Evolutionary conservation across 2,888 invertebrate genomes (phyloP), one percentile per base, ranked within the genome.

Genomic region (Hydropsyche betteni): DNA sequence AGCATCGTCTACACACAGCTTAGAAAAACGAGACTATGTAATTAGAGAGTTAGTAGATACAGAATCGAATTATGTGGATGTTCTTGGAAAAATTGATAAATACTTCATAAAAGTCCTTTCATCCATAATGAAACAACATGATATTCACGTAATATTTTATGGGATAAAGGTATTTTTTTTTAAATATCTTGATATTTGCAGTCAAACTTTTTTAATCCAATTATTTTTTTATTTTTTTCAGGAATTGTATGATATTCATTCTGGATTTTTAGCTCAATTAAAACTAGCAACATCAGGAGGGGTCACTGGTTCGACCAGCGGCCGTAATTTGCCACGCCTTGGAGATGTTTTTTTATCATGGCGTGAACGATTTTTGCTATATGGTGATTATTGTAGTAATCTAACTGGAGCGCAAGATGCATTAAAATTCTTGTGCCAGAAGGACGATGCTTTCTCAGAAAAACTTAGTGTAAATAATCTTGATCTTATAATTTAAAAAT

Each of bases 301-400:
- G 83, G 87, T 89, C 77, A 86, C 89, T 0, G 86, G 86, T 77
- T 84, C 81, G 78, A 86, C 85, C 0, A 14, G 52, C 5, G 16
- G 38, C 8, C 34, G 12, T 10, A 61, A 34, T 16, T 83, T 86
- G 68, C 87, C 87, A 71, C 84, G 86, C 0, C 82, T 96, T 73
- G 93, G 94, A 69, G 93, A 93, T 83, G 94, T 95, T 79, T 98
- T 99, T 87, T 90, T 97, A 70, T 92, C 93, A 81, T 97, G 94
- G 91, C 92, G 97, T 81, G 94, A 96, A 83, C 92, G 93, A 78
- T 93, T 99, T 83, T 90, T 98, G 51, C 90, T 97, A 74, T 99
- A 99, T 83, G 98, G 98, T 12, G 94, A 95, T 82, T 99, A 98
- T 85, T 99, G 99, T 87, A 94, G 98, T 68, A 96, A 97, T 85